These are phyloP conservation scores for Rhagophthalmus giganteus DNA, from an alignment of 2,888 invertebrate species.

Conservation along the genomic window DNA sequence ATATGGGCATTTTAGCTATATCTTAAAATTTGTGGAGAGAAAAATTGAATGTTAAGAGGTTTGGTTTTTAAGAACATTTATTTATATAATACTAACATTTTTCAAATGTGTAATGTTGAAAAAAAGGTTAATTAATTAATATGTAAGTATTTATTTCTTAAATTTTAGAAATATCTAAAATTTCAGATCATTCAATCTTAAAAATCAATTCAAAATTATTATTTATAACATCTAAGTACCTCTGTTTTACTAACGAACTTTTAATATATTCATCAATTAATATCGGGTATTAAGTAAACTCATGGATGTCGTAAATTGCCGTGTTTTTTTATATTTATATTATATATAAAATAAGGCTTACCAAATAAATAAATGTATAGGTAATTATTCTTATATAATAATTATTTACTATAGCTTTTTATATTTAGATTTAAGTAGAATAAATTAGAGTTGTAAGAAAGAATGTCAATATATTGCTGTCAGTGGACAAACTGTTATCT, in stretches of 20 bases:
- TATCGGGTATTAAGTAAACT: background rate
- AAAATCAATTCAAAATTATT: too few relatives aligned
- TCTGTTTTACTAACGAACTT: background rate
- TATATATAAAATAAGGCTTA: background rate
- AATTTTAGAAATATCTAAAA: too few relatives aligned
- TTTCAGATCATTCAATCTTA: conserved; percentile 10
- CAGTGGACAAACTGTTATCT: background rate
- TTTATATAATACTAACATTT: too few relatives aligned
- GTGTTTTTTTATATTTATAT: background rate
- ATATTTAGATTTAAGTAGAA: background rate
- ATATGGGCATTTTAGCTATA: too few relatives aligned
- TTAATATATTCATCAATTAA: background rate
- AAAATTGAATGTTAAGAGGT: too few relatives aligned
- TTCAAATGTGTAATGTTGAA: too few relatives aligned
- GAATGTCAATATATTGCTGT: background rate
- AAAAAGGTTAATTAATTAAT: too few relatives aligned
- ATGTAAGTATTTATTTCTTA: too few relatives aligned
- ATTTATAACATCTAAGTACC: too few relatives aligned
- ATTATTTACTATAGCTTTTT: background rate
- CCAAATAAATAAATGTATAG: background rate
- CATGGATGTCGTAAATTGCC: background rate
- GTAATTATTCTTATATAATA: background rate
- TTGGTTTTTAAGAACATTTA: too few relatives aligned
- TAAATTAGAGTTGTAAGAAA: background rate
- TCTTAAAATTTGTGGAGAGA: too few relatives aligned